These are phyloP conservation scores for Petrocephalus sullivani DNA, from an alignment of 2,797 vertebrate genomes.

Conservation along the genomic window DNA sequence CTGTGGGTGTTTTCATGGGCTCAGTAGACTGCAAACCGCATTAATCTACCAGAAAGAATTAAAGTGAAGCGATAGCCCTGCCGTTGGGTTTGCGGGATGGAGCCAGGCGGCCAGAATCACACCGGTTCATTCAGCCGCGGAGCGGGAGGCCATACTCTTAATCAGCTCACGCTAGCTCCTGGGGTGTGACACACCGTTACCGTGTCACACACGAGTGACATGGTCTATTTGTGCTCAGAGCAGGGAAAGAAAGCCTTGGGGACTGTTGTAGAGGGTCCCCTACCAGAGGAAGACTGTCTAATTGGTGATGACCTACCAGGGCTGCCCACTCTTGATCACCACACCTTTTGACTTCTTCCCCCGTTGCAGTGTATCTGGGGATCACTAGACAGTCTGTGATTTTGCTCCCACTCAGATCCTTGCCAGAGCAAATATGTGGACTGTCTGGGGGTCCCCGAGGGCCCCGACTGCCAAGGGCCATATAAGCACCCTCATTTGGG, in stretches of 20 bases:
- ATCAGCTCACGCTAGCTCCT: background rate
- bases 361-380: background rate
- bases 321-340: background rate
- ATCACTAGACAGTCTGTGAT: background rate
- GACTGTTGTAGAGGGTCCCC: background rate
- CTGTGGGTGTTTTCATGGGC: background rate
- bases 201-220: background rate
- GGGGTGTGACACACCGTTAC: background rate
- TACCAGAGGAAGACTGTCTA: background rate
- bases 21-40: background rate
- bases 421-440: background rate
- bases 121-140: too few relatives aligned
- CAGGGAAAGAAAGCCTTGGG: background rate
- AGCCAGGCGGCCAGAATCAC: background rate
- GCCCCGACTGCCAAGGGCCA: background rate
- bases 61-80: background rate
- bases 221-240: background rate
- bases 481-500: background rate
- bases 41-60: background rate
- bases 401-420: background rate
- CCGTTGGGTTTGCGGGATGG: background rate
- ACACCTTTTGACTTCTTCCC: background rate
- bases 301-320: background rate
- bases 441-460: background rate
- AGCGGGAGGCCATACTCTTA: constrained; percentile 29